Conservation (phyloP, 2,888 invertebrate species). For the Tenthredo mesomela region DNA sequence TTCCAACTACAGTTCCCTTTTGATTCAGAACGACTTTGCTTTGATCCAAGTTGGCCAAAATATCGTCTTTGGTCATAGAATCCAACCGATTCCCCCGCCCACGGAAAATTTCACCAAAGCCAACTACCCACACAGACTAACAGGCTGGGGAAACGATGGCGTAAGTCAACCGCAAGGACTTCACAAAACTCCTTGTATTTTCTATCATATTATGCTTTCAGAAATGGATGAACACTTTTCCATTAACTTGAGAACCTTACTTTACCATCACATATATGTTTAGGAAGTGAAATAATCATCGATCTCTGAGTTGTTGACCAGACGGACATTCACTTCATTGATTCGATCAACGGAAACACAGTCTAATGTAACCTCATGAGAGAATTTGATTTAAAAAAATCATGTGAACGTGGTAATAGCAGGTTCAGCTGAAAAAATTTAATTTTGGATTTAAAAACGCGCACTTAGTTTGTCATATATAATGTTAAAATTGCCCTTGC, state of each 20-base stretch:
- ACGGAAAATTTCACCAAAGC: constrained; percentile 6
- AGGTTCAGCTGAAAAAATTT: no score
- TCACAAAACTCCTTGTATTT: neutral
- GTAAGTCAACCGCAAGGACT: neutral
- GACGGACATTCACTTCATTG: neutral
- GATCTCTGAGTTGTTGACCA: neutral
- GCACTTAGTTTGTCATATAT: no score
- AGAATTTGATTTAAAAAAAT: no score
- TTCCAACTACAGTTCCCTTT: neutral
- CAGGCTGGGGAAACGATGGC: constrained; percentile 3
- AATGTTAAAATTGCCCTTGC: neutral
- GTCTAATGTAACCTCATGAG: neutral
- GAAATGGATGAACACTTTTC: constrained; percentile 3
- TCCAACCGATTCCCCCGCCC: constrained; percentile 1
- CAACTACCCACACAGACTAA: constrained; percentile 10
- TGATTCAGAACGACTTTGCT: neutral
- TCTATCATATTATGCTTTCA: constrained; percentile 1
- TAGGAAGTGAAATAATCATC: neutral
- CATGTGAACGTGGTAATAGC: no score
- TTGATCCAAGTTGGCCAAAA: neutral
- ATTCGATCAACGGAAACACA: neutral
- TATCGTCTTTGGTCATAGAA: neutral
- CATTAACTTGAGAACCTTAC: neutral
- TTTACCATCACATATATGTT: neutral
- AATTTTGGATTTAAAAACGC: no score